Evolutionary conservation across 2,113 vertebrate species (phyloP), one percentile per base, ranked within the genome.

Genomic region (Litocranius walleri): DNA sequence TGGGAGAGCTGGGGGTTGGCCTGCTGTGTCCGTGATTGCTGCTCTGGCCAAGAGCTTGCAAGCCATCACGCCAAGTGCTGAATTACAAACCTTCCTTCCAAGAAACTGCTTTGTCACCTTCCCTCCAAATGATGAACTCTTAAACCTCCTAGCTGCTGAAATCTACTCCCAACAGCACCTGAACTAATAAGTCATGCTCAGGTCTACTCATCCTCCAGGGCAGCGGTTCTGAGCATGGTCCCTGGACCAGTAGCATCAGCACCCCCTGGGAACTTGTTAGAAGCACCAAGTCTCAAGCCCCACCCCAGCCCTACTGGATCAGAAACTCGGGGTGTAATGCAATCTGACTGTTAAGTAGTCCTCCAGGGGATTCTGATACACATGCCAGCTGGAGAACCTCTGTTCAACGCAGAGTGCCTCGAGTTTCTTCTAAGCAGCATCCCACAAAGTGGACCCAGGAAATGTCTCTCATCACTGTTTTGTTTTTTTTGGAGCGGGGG

Each of bases 41-140:
- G 96, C 96, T 96, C 95, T 45, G 19, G 91, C 98, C 97, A 88
- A 56, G 90, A 98, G 98, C 97, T 97, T 97, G 77, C 94, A 84
- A 96, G 97, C 92, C 97, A 93, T 95, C 96, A 90, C 71, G 57
- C 96, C 97, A 89, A 94, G 84, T 12, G 1, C 74, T 97, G 97
- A 98, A 97, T 98, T 98, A 93, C 90, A 98, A 95, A 96, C 97
- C 97, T 98, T 95, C 95, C 95, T 93, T 98, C 93, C 0, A 23
- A 98, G 97, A 98, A 98, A 98, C 97, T 98, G 98, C 97, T 98
- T 97, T 98, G 98, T 98, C 98, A 95, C 98, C 97, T 98, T 95
- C 97, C 97, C 95, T 95, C 95, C 90, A 97, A 98, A 97, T 88
- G 67, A 81, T 97, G 98, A 98, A 90, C 97, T 97, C 97, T 98